These are phyloP conservation scores for Champsocephalus esox DNA, from an alignment of 2,797 vertebrate genomes.

Conservation along the genomic window DNA sequence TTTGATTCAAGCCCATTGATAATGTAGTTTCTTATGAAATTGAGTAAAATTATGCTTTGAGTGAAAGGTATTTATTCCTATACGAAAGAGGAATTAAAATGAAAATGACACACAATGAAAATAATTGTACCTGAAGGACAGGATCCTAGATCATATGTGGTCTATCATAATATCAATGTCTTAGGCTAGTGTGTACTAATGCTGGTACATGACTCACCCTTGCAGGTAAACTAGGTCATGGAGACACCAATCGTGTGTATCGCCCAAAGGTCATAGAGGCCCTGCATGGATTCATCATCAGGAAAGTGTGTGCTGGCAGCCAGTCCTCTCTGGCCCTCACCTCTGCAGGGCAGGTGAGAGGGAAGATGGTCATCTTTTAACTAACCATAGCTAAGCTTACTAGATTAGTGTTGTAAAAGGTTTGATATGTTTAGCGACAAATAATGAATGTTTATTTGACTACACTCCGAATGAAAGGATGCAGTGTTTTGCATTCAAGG, in stretches of 20 bases:
- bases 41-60: not conserved
- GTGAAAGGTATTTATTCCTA: no score
- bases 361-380: not conserved
- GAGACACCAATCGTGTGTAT: slow-evolving; percentile 88
- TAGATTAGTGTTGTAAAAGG: not conserved
- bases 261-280: slow-evolving; percentile 88
- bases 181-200: slow-evolving; percentile 1
- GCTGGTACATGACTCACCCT: slow-evolving; percentile 27
- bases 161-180: not conserved
- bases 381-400: not conserved
- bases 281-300: slow-evolving; percentile 87
- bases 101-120: not conserved
- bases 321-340: slow-evolving; percentile 89
- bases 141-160: not conserved
- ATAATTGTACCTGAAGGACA: not conserved
- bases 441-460: not conserved
- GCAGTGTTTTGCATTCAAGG: no score
- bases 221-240: slow-evolving; percentile 89
- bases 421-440: slow-evolving; percentile 2
- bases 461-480: not conserved
- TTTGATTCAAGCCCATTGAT: not conserved
- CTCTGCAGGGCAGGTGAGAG: slow-evolving; percentile 87
- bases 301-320: slow-evolving; percentile 89
- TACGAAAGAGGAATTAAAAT: no score
- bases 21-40: not conserved